These are phyloP conservation scores for Osmerus mordax DNA, from an alignment of 2,113 vertebrate species.

Conservation along the genomic window DNA sequence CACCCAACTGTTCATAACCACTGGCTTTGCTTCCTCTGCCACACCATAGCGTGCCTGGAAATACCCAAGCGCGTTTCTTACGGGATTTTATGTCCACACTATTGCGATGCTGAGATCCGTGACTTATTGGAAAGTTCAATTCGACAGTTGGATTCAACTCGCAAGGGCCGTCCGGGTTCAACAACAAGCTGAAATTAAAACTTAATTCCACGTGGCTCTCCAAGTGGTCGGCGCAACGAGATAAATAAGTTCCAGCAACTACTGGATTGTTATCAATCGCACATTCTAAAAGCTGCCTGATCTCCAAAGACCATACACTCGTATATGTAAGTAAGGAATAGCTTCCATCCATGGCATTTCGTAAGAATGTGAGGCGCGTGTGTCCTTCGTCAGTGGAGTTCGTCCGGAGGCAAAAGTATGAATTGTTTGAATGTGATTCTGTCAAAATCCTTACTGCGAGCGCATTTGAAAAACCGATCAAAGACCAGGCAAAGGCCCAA, in stretches of 20 bases:
- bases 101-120: neutral
- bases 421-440: neutral
- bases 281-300: conserved; percentile 52
- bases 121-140: neutral
- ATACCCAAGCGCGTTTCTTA: conserved; percentile 73
- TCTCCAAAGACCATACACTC: conserved; percentile 65
- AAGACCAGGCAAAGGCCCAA: conserved; percentile 27
- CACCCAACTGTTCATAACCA: conserved; percentile 77
- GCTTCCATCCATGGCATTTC: conserved; percentile 14
- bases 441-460: conserved; percentile 6
- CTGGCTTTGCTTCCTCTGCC: conserved; percentile 76
- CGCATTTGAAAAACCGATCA: conserved; percentile 10
- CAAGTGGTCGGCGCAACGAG: conserved; percentile 47
- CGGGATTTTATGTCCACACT: conserved; percentile 11
- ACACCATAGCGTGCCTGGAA: conserved; percentile 90
- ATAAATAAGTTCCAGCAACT: conserved; percentile 41
- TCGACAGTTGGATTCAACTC: neutral
- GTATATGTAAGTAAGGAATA: conserved; percentile 46
- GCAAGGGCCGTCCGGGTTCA: conserved; percentile 45
- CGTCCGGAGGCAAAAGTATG: conserved; percentile 54
- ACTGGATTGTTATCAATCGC: conserved; percentile 11
- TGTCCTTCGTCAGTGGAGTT: conserved; percentile 3
- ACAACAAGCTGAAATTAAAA: conserved; percentile 38
- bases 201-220: neutral
- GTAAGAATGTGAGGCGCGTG: conserved; percentile 46